Evolutionary conservation across 1,140 invertebrate species (phyloP), one percentile per base, ranked within the genome.

Genomic region (Musca domestica): DNA sequence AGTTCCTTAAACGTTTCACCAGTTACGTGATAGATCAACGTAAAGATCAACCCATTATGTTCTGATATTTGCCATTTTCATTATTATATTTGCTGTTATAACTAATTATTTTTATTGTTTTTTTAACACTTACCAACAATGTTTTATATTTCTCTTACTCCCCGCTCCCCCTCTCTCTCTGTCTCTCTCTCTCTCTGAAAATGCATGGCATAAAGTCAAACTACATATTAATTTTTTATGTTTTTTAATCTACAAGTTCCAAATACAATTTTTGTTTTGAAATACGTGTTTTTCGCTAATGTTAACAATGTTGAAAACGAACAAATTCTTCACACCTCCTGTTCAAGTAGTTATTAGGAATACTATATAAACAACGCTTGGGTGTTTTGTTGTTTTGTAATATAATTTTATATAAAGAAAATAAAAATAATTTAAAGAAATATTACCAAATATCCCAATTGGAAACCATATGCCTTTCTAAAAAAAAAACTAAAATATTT

Each of bases 1-100:
- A 96, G 85, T 99, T 99, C 87, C 88, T 99, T 69, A 98, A 98
- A 84, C 88, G 95, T 58, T 99, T 99, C 84, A 99, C 96, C 22
- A 88, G 89, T 77, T 99, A 98, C 85, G 98, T 99, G 69, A 91
- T 92, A 69, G 91, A 96, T 71, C 92, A 96, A 84, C 96, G 94
- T 78, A 91, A 91, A 82, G 89, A 92, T 77, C 93, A 96, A 80
- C 92, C 93, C 41, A 94, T 97, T 73, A 86, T 90, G 86, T 95
- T 91, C 82, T 91, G 84, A 87, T 76, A 75, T 78, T 72, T 73
- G 73, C 73, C 77, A 75, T 76, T 66, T 14, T 64, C 12, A 49
- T 48, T 65, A 46, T 64, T 64, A 17, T 67, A 52, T 20, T 49
- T 54, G 56, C 52, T 66, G 61, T 61, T 48, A 56, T 51, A 58